Base-by-base conservation (phyloP, 1,140 invertebrate genomes). In the Liolophura sinensis region DNA sequence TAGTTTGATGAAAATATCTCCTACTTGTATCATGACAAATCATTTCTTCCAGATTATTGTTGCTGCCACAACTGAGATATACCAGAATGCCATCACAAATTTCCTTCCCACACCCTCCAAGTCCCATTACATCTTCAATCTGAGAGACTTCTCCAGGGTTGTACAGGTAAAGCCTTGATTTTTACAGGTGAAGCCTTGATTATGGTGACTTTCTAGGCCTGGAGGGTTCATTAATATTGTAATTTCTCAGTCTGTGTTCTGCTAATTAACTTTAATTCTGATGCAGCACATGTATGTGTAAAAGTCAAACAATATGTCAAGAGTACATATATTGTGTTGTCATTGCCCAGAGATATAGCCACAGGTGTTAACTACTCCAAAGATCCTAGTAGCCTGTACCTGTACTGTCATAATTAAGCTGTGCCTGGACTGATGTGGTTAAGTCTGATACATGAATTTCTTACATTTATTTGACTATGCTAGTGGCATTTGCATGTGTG, bases 101-200 rank as follows among this genome's bases (percentile, higher is more conserved):
- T 85, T 84, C 73, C 71, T 85, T 16, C 84, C 84, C 0, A 84
- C 82, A 12, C 83, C 83, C 0, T 76, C 80, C 16, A 80, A 84
- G 64, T 84, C 82, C 52, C 84, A 85, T 66, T 85, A 85, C 70
- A 62, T 85, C n/a, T 85, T 85, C 72, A 85, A 85, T 66, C 75
- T 85, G 15, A 69, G 83, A 74, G 84, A 85, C 64, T 85, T 85
- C 69, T 69, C 82, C 4, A 70, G 84, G 60, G 83, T 85, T 31
- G 90, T 85, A 11, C 81, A 83, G 78, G 82, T 83, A 68, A 67
- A 56, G 27, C 31, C 9, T 3, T 40, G 31, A 40, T 40, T 40
- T 40, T n/a, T n/a, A n/a, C n/a, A 54, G 51, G 18, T 5, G 24
- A 4, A 5, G 9, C 31, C 31, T n/a, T 40, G 31, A 40, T 40